Evolutionary conservation across 2,797 vertebrate genomes (phyloP), one percentile per base, ranked within the genome.

Genomic region (Falco peregrinus): DNA sequence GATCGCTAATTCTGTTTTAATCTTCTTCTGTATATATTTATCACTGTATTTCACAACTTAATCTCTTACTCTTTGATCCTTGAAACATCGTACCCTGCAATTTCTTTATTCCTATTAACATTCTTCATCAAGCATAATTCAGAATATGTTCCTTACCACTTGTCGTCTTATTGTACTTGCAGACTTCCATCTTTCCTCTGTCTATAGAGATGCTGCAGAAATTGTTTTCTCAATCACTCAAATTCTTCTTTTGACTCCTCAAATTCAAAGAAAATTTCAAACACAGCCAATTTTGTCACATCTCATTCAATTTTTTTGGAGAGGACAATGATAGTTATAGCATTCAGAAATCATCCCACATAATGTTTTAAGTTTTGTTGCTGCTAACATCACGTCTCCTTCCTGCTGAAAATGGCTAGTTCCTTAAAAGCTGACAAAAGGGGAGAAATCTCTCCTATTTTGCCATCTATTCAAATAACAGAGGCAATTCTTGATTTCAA

Each of bases 11-110:
- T 95, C 80, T 73, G 73, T 71, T 94, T 92, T 92, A 92, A 92
- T 93, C 78, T 84, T 94, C 70, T 70, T 92, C 54, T 13, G 45
- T 79, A 84, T 92, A 24, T 91, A 85, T 93, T 94, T 94, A 88
- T 91, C 78, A 59, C 43, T 78, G 1, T 51, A 78, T 93, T 95
- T 96, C 94, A 92, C 84, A 95, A 95, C 39, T 81, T 84, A 80
- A 19, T 80, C 57, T 89, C 35, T 92, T 81, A 57, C 16, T 93
- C 94, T 97, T 96, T 97, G 93, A 97, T 92, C 90, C 92, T 85
- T 87, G 84, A 93, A 96, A 78, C 69, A 88, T 47, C 5, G 3
- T 81, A 82, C 39, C 61, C 81, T 81, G 68, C 41, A 85, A 89
- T 78, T 95, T 85, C 89, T 94, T 95, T 93, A 75, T 81, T 87